Conservation (phyloP, 92 coral and sea anemone species). For the Actinernus sp. region DNA sequence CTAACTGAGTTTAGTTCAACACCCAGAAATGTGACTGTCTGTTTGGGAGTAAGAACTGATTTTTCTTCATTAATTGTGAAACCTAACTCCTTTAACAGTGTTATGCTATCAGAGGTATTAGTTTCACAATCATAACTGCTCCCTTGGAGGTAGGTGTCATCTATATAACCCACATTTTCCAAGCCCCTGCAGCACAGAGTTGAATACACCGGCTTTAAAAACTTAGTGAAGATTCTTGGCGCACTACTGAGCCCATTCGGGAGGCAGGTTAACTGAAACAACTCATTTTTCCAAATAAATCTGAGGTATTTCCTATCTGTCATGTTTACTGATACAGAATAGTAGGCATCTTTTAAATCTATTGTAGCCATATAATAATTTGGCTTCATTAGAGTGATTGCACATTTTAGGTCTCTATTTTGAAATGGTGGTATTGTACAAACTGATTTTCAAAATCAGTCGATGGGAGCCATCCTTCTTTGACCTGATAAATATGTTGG, state of each 20-base stretch:
- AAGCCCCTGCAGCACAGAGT: constrained; percentile 18
- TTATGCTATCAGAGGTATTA: neutral
- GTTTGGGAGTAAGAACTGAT: constrained; percentile 11
- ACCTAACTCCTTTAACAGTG: constrained; percentile 16
- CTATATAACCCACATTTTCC: constrained; percentile 37
- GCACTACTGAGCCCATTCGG: constrained; percentile 9
- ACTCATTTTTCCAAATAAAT: constrained; percentile 1
- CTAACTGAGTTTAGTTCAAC: constrained; percentile 20
- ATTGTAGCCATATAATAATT: constrained; percentile 5
- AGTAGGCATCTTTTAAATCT: neutral
- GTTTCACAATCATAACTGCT: constrained; percentile 10
- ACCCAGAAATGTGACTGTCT: constrained; percentile 24
- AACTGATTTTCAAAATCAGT: constrained; percentile 7
- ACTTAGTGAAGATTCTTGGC: neutral
- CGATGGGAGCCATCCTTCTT: constrained; percentile 5
- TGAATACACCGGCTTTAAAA: constrained; percentile 6
- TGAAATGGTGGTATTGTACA: constrained; percentile 2
- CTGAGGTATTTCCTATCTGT: neutral
- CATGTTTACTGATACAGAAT: constrained; percentile 1
- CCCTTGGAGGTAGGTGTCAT: constrained; percentile 35
- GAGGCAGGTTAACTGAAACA: constrained; percentile 12
- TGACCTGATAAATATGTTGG: neutral
- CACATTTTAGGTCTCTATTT: neutral
- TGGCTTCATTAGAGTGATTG: neutral
- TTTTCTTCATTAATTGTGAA: constrained; percentile 24